Conservation (phyloP, 2,797 vertebrate species). For the Leptoclinus maculatus region DNA sequence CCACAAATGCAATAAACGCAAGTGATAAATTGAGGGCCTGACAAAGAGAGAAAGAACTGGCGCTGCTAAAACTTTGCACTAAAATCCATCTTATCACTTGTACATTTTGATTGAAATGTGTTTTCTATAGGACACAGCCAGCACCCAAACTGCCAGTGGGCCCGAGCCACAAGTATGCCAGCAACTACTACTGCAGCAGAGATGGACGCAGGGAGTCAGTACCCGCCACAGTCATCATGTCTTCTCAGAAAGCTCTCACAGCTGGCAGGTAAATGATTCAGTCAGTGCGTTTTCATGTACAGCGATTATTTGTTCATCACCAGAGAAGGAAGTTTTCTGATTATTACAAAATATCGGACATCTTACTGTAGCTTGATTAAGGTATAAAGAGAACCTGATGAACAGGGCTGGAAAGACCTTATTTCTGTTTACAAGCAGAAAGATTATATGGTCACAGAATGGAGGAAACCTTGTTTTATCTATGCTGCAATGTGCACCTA, state of each 20-base stretch:
- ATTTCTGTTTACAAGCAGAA: not conserved
- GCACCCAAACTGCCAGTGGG: conserved; percentile 91
- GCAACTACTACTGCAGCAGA: conserved; percentile 90
- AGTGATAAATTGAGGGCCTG: not conserved
- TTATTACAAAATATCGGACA: not conserved
- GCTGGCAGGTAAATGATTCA: conserved; percentile 70
- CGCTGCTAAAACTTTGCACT: not conserved
- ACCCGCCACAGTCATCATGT: conserved; percentile 87
- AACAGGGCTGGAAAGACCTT: not conserved
- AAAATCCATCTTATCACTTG: not conserved
- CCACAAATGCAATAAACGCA: not conserved
- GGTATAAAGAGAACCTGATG: not conserved
- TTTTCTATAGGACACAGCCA: conserved; percentile 86
- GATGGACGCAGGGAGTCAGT: conserved; percentile 90
- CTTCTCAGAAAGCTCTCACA: conserved; percentile 86
- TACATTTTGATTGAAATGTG: not conserved
- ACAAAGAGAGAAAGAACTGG: not conserved
- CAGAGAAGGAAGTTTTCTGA: not conserved
- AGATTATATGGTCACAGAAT: not conserved
- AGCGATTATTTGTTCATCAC: not conserved
- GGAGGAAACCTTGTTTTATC: not conserved
- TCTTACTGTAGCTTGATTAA: not conserved
- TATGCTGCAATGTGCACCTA: not conserved
- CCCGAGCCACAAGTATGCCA: conserved; percentile 90
- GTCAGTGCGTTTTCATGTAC: not conserved